phyloP scores from a whole-genome alignment of 2,888 invertebrate species.

The Ptychoptera albimana region DNA sequence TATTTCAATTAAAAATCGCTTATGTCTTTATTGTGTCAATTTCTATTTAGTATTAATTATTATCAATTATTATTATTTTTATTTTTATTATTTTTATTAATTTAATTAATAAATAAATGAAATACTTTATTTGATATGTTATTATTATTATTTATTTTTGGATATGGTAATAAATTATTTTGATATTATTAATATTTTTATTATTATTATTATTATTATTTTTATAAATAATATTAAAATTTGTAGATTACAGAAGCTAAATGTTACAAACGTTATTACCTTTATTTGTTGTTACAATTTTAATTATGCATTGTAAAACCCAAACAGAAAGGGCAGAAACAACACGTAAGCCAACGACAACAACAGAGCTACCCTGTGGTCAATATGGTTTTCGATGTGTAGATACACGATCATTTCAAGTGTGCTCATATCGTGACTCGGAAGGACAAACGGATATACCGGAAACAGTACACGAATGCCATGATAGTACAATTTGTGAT shows the following conservation, averaged over 20 bases:
- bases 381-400: constrained; percentile 14
- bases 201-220: too few relatives aligned
- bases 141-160: too few relatives aligned
- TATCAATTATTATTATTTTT: too few relatives aligned
- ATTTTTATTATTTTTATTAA: too few relatives aligned
- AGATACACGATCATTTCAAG: constrained; percentile 9
- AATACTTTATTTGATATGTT: too few relatives aligned
- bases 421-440: constrained; percentile 9
- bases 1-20: too few relatives aligned
- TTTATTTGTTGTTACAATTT: neutral
- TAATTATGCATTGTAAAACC: neutral
- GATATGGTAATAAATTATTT: too few relatives aligned
- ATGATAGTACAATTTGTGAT: constrained; percentile 12
- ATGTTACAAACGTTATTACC: neutral
- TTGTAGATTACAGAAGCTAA: neutral
- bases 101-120: too few relatives aligned
- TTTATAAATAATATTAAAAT: too few relatives aligned
- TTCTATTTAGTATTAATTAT: too few relatives aligned
- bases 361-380: constrained; percentile 9
- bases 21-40: too few relatives aligned
- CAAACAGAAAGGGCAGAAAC: neutral
- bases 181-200: too few relatives aligned
- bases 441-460: constrained; percentile 10
- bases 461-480: constrained; percentile 9
- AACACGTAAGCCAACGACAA: neutral